These are phyloP conservation scores for Zoroaster sp. DNA, from an alignment of 53 echinoderm and acorn worm species.

Conservation along the genomic window DNA sequence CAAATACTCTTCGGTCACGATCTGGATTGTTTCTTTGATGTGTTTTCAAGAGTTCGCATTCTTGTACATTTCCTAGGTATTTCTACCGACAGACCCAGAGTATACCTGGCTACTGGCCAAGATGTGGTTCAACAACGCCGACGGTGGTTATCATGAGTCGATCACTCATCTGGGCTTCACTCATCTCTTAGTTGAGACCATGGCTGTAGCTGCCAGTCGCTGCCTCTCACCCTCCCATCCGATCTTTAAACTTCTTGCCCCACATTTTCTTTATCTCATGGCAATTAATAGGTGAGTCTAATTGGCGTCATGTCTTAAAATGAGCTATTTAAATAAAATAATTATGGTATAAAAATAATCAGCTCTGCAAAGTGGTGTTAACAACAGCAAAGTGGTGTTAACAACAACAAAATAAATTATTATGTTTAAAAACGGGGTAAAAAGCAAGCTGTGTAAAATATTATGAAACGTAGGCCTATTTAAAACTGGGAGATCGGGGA, in stretches of 20 bases:
- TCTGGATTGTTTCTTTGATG: too few relatives aligned
- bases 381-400: too few relatives aligned
- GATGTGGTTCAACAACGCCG: slow-evolving; percentile 85
- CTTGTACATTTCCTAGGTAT: slow-evolving; percentile 41
- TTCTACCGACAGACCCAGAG: slow-evolving; percentile 74
- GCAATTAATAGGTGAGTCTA: slow-evolving; percentile 75
- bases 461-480: too few relatives aligned
- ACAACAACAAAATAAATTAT: too few relatives aligned
- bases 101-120: slow-evolving; percentile 89
- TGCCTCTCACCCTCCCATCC: slow-evolving; percentile 88
- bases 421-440: too few relatives aligned
- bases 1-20: too few relatives aligned
- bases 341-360: too few relatives aligned
- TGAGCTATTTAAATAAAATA: background rate
- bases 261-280: slow-evolving; percentile 85
- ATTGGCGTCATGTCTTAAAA: background rate
- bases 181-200: slow-evolving; percentile 72
- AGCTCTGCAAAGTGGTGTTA: too few relatives aligned
- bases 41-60: background rate
- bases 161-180: slow-evolving; percentile 79
- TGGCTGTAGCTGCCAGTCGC: slow-evolving; percentile 64
- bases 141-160: slow-evolving; percentile 70
- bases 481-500: background rate
- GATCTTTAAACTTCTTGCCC: slow-evolving; percentile 81
- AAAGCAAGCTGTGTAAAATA: too few relatives aligned